Conservation (phyloP, 1,140 invertebrate genomes). For the Drosophila pectinifera region DNA sequence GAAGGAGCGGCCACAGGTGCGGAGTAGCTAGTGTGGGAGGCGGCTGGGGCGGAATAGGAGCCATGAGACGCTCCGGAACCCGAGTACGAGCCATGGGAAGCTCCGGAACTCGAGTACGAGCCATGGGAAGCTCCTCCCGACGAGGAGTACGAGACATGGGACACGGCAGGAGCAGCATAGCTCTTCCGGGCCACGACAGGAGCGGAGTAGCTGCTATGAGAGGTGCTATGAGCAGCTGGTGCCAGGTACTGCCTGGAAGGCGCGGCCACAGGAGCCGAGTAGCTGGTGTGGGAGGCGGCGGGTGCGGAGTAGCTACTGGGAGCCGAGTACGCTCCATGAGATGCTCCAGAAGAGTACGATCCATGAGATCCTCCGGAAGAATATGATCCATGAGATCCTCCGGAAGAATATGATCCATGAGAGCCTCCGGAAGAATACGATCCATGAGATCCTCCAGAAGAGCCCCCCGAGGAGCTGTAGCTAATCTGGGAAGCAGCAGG, state of each 20-base stretch:
- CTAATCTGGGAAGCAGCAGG: constrained; percentile 30
- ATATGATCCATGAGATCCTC: too few species aligned
- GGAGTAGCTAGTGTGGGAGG: constrained; percentile 29
- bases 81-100: constrained; percentile 1
- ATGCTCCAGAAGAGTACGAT: constrained; percentile 27
- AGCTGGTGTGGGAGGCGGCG: constrained; percentile 22
- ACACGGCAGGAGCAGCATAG: constrained; percentile 32
- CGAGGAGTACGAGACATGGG: constrained; percentile 27
- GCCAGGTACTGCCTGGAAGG: constrained; percentile 53
- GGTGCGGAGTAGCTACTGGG: constrained; percentile 10
- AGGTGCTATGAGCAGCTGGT: constrained; percentile 23
- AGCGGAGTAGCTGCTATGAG: constrained; percentile 36
- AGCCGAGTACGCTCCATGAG: constrained; percentile 1
- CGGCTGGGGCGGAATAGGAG: constrained; percentile 16
- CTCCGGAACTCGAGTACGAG: not conserved
- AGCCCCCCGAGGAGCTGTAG: constrained; percentile 27
- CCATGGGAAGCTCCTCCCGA: constrained; percentile 14
- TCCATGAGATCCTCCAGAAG: constrained; percentile 24
- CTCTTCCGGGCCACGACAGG: constrained; percentile 20
- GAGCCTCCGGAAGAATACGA: too few species aligned
- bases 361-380: too few species aligned
- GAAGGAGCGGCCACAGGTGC: constrained; percentile 45
- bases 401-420: constrained; percentile 31
- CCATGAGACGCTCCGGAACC: constrained; percentile 18
- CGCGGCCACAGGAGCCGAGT: constrained; percentile 34